Evolutionary conservation across 1,140 invertebrate species (phyloP).

Genomic region (Cataglyphis hispanica): DNA sequence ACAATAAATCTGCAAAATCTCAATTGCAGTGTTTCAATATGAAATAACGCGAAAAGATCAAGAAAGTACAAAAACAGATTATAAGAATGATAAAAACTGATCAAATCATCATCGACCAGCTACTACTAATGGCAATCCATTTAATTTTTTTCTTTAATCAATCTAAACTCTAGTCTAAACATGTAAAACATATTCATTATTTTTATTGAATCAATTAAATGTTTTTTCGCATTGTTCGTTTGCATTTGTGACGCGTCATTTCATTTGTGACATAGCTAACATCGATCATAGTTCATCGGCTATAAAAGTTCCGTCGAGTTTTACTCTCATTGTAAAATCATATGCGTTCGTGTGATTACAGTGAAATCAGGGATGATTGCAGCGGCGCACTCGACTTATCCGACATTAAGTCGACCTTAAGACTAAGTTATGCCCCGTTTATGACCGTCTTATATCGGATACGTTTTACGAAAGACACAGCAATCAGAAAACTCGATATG

Average conservation of each 20-base stretch:
- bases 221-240: not conserved
- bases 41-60: too few relatives aligned
- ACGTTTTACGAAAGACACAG: too few relatives aligned
- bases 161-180: not conserved
- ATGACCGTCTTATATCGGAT: not conserved
- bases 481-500: not conserved
- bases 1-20: too few relatives aligned
- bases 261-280: not conserved
- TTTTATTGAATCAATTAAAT: not conserved
- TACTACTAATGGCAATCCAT: not conserved
- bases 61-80: too few relatives aligned
- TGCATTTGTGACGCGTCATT: not conserved
- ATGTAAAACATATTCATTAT: not conserved
- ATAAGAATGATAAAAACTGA: too few relatives aligned
- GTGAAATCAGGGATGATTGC: not conserved
- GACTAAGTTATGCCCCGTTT: not conserved
- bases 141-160: not conserved
- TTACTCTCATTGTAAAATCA: too few relatives aligned
- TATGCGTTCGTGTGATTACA: not conserved
- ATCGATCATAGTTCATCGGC: not conserved
- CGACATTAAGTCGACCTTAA: not conserved
- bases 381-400: too few relatives aligned
- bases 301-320: not conserved
- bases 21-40: too few relatives aligned
- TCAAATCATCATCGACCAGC: too few relatives aligned